Evolutionary conservation across 2,797 vertebrate genomes (phyloP), one percentile per base, ranked within the genome.

Genomic region (Euphonia xanthogaster): DNA sequence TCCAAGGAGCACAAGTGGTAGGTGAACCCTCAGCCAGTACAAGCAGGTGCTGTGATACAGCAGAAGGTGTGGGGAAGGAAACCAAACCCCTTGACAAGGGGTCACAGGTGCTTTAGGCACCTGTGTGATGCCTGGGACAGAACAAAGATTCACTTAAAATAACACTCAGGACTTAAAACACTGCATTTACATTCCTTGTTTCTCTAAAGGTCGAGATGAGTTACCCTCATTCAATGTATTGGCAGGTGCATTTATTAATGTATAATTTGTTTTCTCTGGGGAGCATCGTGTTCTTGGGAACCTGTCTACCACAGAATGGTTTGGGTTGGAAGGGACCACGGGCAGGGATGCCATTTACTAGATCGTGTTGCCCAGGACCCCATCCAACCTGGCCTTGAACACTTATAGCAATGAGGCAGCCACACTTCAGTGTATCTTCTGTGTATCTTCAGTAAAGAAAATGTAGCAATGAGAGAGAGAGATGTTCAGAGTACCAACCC

Each of bases 41-140:
- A 47, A 20, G 51, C 45, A 44, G 45, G 55, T 54, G 23, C 82
- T 78, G 48, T 0, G 0, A 13, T 48, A 13, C 18, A 60, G 57
- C 13, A 31, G 15, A 5, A 0, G 0, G 0, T 28, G 57, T 39
- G 25, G 18, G 35, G 57, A 39, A 60, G 18, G 57, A 30, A 73
- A 65, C 33, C 60, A 80, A 40, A 30, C 9, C 20, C 77, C 27
- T 50, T 16, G 12, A 9, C 44, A 30, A 50, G 35, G 39, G 14
- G 21, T 55, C 53, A 55, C 53, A 55, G 21, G 14, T 4, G 15
- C 28, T 55, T 54, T 27, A 53, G 80, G 68, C 28, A 44, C 31
- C 28, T 51, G 10, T 9, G 13, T 27, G 27, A 12, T 60, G n/a
- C 14, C 62, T 65, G 37, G 3, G 0, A 18, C 2, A 61, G 45